These are phyloP conservation scores for Aurelia coerulea DNA, from an alignment of 30 jellyfish, hydroid and myxozoan genomes.

Conservation along the genomic window DNA sequence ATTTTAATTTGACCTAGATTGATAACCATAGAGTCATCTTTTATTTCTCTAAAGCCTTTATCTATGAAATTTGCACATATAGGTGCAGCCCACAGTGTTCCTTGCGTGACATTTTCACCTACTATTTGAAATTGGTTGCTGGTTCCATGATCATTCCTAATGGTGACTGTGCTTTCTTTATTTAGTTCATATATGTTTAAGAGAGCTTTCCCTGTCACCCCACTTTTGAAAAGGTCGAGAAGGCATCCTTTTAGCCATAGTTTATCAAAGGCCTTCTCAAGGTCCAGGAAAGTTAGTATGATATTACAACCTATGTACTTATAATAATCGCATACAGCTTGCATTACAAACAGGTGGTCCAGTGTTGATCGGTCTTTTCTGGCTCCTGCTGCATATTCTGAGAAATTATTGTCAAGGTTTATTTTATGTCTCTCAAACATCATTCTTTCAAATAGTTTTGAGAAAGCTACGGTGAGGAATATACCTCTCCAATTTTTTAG, in stretches of 20 bases:
- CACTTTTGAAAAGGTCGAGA: no score
- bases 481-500: no score
- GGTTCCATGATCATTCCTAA: neutral
- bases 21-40: neutral
- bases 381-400: no score
- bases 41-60: neutral
- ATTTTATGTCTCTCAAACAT: no score
- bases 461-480: no score
- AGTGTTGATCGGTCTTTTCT: no score
- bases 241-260: neutral
- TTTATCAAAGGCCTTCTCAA: neutral
- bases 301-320: neutral
- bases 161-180: neutral
- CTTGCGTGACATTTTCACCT: neutral
- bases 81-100: conserved; percentile 5
- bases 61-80: neutral
- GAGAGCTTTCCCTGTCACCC: no score
- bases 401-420: no score
- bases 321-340: neutral
- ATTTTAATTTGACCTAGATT: neutral
- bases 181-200: no score
- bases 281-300: neutral
- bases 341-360: neutral
- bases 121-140: neutral
- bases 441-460: no score